Percentiles rank a stretch among this genome's conserved stretches.
Evolutionary conservation across 2,888 invertebrate species (phyloP).

Genomic region (Aleiodes leptofemur): DNA sequence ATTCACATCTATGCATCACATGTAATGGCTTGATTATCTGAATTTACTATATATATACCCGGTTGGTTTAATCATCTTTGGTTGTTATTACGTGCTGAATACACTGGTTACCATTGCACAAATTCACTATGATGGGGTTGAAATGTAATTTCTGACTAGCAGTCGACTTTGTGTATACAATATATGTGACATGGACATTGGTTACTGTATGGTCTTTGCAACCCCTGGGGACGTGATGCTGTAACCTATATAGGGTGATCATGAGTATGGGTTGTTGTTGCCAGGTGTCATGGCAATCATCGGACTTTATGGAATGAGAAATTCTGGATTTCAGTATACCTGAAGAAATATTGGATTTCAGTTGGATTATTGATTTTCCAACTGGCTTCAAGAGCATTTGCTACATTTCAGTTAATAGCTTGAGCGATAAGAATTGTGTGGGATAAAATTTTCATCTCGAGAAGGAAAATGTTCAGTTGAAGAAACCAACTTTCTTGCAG

Average conservation of each 20-base stretch:
- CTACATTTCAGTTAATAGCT: too few relatives aligned
- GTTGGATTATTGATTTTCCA: too few relatives aligned
- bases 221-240: slow-evolving; percentile 21
- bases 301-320: background rate
- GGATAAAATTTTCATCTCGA: too few relatives aligned
- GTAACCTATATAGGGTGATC: background rate
- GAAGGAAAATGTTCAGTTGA: too few relatives aligned
- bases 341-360: too few relatives aligned
- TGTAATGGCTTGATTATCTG: too few relatives aligned
- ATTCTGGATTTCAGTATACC: too few relatives aligned
- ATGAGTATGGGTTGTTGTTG: slow-evolving; percentile 1
- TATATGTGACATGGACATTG: slow-evolving; percentile 19
- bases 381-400: too few relatives aligned
- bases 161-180: background rate
- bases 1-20: too few relatives aligned
- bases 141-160: slow-evolving; percentile 12
- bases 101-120: slow-evolving; percentile 11
- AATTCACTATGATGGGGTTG: background rate
- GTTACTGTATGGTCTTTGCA: background rate
- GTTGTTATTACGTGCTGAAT: slow-evolving; percentile 12
- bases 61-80: slow-evolving; percentile 28
- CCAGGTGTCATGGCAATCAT: slow-evolving; percentile 13
- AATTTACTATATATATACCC: background rate
- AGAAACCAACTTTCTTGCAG: too few relatives aligned
- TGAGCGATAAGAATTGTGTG: too few relatives aligned